Base-by-base conservation (phyloP, 2,113 vertebrate genomes). In the Junco hyemalis region DNA sequence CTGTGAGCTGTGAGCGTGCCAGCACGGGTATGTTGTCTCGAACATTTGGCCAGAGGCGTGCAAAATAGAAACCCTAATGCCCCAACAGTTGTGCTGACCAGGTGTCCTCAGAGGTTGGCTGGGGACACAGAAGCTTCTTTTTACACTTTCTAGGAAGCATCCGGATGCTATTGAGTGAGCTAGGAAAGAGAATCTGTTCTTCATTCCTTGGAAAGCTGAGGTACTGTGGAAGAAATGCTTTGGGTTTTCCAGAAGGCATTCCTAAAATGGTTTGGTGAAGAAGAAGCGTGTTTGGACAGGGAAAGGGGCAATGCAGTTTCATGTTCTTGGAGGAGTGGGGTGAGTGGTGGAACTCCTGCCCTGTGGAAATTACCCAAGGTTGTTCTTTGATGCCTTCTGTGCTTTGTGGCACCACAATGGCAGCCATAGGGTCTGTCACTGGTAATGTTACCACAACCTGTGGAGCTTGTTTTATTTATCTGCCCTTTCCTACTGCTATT, bases 101-200 rank as follows among this genome's bases (percentile, higher is more conserved):
- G 80, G 86, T 93, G 88, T 77, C 73, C 82, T 88, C 8, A 1
- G 82, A 64, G 95, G 94, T 95, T 94, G 92, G 56, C 90, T 94
- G 76, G 51, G 94, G 93, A 96, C 93, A 95, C 69, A 93, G 82
- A 83, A 0, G 24, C 77, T 95, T 94, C 88, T 78, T 96, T 96
- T 93, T 96, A 88, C 82, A 93, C 95, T 96, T 96, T 96, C 95
- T 96, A 95, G 90, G 92, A 95, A 97, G 61, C 3, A 42, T 74
- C 79, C 2, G 3, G 85, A 83, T 93, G 51, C 51, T 51, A 51
- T 23, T 59, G 53, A 91, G 23, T 2, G 56, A 90, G 56, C 42
- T 44, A 74, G 47, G 66, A 45, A 79, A 88, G 74, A 79, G 54
- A 33, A 80, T 77, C 81, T 77, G 74, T 68, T 90, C 68, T 86